These are phyloP conservation scores for Xiphophorus couchianus DNA, from an alignment of 2,113 vertebrate genomes.

Conservation along the genomic window DNA sequence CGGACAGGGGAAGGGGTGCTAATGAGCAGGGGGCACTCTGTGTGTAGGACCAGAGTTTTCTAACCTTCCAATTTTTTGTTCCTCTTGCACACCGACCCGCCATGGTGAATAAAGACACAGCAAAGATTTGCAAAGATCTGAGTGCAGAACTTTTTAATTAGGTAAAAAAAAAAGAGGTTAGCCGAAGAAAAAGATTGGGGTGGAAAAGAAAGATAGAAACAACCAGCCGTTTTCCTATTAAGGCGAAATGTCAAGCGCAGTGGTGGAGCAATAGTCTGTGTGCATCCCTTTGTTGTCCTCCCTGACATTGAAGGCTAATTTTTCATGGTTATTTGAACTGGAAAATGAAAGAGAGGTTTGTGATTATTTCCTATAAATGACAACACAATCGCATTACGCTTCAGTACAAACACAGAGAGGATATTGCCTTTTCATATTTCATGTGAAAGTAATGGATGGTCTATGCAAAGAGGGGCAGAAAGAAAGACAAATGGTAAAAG, in stretches of 20 bases:
- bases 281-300: constrained; percentile 88
- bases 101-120: constrained; percentile 40
- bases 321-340: constrained; percentile 99
- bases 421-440: constrained; percentile 91
- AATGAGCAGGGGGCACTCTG: constrained; percentile 53
- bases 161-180: constrained; percentile 61
- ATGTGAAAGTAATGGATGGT: constrained; percentile 88
- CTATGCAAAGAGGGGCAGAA: constrained; percentile 82
- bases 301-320: constrained; percentile 97
- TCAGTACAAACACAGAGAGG: constrained; percentile 90
- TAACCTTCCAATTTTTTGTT: constrained; percentile 44
- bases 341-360: constrained; percentile 95
- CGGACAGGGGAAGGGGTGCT: constrained; percentile 55
- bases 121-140: constrained; percentile 76
- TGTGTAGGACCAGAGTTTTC: constrained; percentile 43
- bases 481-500: constrained; percentile 82
- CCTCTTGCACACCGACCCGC: constrained; percentile 45
- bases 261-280: constrained; percentile 78
- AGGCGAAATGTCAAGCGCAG: constrained; percentile 84
- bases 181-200: constrained; percentile 68
- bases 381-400: constrained; percentile 98
- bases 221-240: constrained; percentile 83
- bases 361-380: constrained; percentile 99
- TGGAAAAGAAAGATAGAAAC: constrained; percentile 73
- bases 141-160: constrained; percentile 84